Evolutionary conservation across 2,113 vertebrate genomes (phyloP).

Genomic region (Neopipo cinnamomea): DNA sequence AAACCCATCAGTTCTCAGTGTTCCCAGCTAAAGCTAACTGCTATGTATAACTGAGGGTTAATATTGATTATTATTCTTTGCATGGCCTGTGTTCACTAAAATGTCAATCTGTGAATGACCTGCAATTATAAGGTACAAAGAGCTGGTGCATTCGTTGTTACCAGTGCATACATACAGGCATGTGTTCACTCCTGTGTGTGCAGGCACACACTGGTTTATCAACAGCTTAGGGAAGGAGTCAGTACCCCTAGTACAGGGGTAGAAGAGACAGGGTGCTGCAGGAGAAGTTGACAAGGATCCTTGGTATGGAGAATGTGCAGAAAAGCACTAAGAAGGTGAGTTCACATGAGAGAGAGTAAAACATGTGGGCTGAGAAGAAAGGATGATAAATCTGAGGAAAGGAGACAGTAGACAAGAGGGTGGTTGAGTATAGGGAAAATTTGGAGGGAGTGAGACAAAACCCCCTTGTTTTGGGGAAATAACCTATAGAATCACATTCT

Average conservation of each 20-base stretch:
- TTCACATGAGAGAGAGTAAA: neutral
- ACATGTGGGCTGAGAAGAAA: neutral
- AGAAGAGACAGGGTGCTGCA: neutral
- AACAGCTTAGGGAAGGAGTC: neutral
- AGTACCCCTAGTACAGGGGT: neutral
- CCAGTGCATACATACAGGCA: no score
- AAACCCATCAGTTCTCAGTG: slow-evolving; percentile 4
- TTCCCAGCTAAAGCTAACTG: neutral
- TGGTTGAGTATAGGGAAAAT: neutral
- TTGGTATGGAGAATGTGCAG: neutral
- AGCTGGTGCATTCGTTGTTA: neutral
- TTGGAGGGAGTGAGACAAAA: neutral
- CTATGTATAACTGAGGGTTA: neutral
- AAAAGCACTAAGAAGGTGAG: neutral
- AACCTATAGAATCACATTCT: neutral
- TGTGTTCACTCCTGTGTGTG: neutral
- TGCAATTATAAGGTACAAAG: neutral
- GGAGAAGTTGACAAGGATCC: neutral
- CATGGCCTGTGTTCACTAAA: neutral
- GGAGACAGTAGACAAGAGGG: neutral
- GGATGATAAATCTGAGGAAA: neutral
- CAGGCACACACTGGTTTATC: neutral
- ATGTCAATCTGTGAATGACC: neutral
- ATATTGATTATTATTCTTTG: neutral
- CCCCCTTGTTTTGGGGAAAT: neutral